A percentile compares a stretch with the other conserved stretches of the same genome.
phyloP scores from a whole-genome alignment of 2,113 vertebrate species.

The Pelvicachromis taeniatus region DNA sequence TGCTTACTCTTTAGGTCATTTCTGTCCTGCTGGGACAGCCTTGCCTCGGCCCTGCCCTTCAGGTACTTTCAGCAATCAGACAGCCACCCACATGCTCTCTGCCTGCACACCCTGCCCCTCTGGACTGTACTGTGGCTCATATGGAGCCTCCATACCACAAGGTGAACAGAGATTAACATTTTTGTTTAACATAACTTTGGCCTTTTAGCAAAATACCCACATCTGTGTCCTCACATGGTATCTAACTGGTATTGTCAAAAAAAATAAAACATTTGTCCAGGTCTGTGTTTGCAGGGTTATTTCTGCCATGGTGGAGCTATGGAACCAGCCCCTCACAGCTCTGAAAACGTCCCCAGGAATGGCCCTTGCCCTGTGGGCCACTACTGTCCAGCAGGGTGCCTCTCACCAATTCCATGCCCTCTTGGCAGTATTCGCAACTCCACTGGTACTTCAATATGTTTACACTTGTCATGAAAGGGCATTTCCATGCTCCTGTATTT shows the following conservation, averaged over 20 bases:
- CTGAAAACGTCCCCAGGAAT: slow-evolving; percentile 57
- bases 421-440: slow-evolving; percentile 77
- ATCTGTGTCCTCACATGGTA: background rate
- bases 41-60: slow-evolving; percentile 76
- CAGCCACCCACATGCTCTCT: slow-evolving; percentile 64
- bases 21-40: slow-evolving; percentile 73
- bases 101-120: slow-evolving; percentile 80
- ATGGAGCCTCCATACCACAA: slow-evolving; percentile 77
- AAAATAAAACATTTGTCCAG: slow-evolving; percentile 57
- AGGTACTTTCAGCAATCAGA: slow-evolving; percentile 76
- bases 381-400: slow-evolving; percentile 81
- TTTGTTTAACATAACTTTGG: background rate
- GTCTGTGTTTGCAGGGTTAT: slow-evolving; percentile 80
- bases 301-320: slow-evolving; percentile 82
- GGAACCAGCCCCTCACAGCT: slow-evolving; percentile 68
- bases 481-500: background rate
- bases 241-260: background rate
- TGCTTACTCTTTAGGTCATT: slow-evolving; percentile 72
- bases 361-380: slow-evolving; percentile 82
- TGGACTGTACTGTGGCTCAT: slow-evolving; percentile 79
- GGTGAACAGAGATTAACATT: slow-evolving; percentile 59
- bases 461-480: background rate
- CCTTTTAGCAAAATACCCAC: background rate
- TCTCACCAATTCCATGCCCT: slow-evolving; percentile 79
- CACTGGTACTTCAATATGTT: slow-evolving; percentile 68